Base-by-base conservation (phyloP, 1,140 invertebrate species). In the Dreissena polymorpha region DNA sequence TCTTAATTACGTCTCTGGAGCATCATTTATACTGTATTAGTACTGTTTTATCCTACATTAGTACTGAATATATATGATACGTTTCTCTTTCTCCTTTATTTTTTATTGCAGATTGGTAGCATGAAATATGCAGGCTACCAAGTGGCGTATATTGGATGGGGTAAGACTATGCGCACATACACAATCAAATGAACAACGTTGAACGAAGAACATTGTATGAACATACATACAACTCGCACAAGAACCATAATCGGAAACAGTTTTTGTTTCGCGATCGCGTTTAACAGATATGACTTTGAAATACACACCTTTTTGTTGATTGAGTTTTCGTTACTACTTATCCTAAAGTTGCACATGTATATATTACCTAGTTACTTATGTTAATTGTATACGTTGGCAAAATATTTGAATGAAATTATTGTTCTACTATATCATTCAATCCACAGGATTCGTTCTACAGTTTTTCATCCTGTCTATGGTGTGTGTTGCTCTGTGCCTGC, bases 51-150 rank as follows among this genome's bases (percentile, higher is more conserved):
- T n/a, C n/a, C n/a, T n/a, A n/a, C n/a, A n/a, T n/a, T n/a, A n/a
- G n/a, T n/a, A n/a, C n/a, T n/a, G n/a, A n/a, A n/a, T n/a, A n/a
- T n/a, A 69, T 16, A 18, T 23, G 27, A 69, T 16, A 21, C 6
- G 21, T 27, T 21, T 69, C 21, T 2, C 0, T 18, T 25, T 29
- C 5, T 2, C 39, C 2, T 39, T 39, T 39, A 27, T 25, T 86
- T 29, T 65, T 74, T 18, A 21, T 87, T 65, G 10, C 60, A 90
- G 89, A 72, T 89, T 67, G 86, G 86, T 16, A 86, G 86, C 65
- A 87, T 90, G 79, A 71, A 87, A 21, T 90, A 87, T 70, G 86
- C 86, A 21, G 89, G 88, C 0, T 90, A 88, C 49, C 88, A 89
- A 72, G 88, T 90, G 0, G 88, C 83, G 18, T 90, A 89, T 71